These are phyloP conservation scores for Gila orcuttii DNA, from an alignment of 2,113 vertebrate species.

Conservation along the genomic window DNA sequence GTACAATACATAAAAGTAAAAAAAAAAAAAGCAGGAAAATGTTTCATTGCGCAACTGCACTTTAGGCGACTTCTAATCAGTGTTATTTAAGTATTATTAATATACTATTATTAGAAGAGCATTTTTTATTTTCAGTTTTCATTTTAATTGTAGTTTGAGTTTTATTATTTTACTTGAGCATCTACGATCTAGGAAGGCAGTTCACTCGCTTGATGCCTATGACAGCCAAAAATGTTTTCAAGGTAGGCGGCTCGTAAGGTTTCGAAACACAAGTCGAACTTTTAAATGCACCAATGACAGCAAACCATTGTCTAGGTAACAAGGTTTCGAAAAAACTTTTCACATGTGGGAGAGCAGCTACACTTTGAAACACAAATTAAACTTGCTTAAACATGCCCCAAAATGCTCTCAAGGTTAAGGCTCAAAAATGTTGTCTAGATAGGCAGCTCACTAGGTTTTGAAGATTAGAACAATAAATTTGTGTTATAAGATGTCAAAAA, in stretches of 20 bases:
- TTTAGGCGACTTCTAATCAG: neutral
- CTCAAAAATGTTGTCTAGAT: neutral
- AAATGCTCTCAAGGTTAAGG: neutral
- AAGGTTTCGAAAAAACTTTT: too few species aligned
- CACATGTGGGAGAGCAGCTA: neutral
- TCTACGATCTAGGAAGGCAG: too few species aligned
- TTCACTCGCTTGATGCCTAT: neutral
- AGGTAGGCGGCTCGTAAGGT: neutral
- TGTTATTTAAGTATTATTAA: neutral
- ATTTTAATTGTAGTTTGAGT: neutral
- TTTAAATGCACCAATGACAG: neutral
- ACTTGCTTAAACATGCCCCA: neutral
- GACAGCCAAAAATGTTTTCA: neutral
- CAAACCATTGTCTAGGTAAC: too few species aligned
- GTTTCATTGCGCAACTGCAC: neutral
- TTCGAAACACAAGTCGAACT: neutral
- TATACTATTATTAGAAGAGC: neutral
- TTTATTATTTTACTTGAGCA: neutral
- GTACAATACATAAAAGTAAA: neutral
- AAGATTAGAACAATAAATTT: too few species aligned
- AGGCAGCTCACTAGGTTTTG: neutral
- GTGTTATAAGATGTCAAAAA: too few species aligned
- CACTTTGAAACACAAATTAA: neutral
- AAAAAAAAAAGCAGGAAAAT: constrained; percentile 8
- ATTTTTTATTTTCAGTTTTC: neutral